These are phyloP conservation scores for Lasioglossum marginatum DNA, from an alignment of 2,888 invertebrate genomes.

Conservation along the genomic window DNA sequence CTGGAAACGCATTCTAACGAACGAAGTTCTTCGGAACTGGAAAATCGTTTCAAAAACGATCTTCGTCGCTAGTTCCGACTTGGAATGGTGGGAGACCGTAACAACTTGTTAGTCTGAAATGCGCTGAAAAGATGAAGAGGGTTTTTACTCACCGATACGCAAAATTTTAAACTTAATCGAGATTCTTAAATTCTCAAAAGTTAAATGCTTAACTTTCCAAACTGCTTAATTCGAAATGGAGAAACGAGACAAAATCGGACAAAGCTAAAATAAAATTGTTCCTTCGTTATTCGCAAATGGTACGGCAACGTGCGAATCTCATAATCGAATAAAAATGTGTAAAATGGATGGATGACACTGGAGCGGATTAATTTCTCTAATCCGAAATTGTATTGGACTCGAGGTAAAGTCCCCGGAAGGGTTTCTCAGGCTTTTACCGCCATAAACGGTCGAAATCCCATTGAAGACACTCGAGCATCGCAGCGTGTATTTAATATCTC, in stretches of 20 bases:
- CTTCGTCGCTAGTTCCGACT: not conserved
- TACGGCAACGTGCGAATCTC: not conserved
- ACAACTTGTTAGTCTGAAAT: not conserved
- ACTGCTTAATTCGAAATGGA: no score
- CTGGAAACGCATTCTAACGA: not conserved
- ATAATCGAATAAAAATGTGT: not conserved
- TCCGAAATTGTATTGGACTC: not conserved
- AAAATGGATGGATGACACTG: not conserved
- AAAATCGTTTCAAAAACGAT: not conserved
- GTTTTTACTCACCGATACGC: no score
- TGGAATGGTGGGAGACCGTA: not conserved
- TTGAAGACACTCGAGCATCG: not conserved
- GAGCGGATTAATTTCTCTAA: not conserved
- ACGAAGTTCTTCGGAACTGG: not conserved
- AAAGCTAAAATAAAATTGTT: not conserved
- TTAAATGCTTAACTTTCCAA: no score
- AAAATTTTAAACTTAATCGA: no score
- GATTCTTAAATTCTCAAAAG: no score
- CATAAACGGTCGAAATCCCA: not conserved
- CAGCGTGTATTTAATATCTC: constrained; percentile 4
- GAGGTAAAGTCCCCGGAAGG: not conserved
- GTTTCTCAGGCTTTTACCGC: not conserved
- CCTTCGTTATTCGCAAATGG: not conserved
- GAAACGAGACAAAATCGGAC: not conserved
- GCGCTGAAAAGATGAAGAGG: not conserved